Conservation (phyloP, 2,888 invertebrate species). For the Elysia crispata region DNA sequence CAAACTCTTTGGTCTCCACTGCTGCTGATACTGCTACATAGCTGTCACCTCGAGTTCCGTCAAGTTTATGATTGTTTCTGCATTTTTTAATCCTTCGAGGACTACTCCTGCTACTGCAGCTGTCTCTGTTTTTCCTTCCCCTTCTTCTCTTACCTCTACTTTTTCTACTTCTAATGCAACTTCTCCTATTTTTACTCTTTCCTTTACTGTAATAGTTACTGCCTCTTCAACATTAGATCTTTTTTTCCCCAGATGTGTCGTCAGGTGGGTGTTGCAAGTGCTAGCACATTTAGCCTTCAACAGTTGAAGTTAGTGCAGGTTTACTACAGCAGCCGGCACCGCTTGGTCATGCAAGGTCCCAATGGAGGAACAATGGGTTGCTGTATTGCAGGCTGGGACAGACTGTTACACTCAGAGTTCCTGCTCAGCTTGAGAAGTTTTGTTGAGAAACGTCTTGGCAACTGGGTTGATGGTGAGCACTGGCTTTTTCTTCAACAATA, state of each 20-base stretch:
- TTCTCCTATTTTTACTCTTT: too few species aligned
- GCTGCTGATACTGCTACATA: too few species aligned
- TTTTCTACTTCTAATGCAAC: too few species aligned
- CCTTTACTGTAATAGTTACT: neutral
- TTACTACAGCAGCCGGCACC: conserved; percentile 62
- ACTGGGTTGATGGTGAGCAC: conserved; percentile 62
- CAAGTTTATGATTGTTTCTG: too few species aligned
- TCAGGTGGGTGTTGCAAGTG: neutral
- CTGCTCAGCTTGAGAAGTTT: conserved; percentile 60
- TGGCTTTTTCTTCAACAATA: conserved; percentile 2
- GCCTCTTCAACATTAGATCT: neutral
- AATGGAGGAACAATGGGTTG: conserved; percentile 40
- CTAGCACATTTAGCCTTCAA: conserved; percentile 56
- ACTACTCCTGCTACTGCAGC: too few species aligned
- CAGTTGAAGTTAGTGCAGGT: conserved; percentile 66
- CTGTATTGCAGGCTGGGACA: too few species aligned
- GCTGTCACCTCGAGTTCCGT: too few species aligned
- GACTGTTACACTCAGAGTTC: conserved; percentile 59
- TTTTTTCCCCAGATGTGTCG: conserved; percentile 30
- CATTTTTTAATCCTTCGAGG: too few species aligned
- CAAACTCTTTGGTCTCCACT: too few species aligned
- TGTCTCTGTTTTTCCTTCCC: too few species aligned
- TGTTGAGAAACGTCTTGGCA: conserved; percentile 63
- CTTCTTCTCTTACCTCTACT: too few species aligned
- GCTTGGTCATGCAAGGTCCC: conserved; percentile 37